phyloP scores from a whole-genome alignment of 2,797 vertebrate genomes.

The Tarsius wallacei region DNA sequence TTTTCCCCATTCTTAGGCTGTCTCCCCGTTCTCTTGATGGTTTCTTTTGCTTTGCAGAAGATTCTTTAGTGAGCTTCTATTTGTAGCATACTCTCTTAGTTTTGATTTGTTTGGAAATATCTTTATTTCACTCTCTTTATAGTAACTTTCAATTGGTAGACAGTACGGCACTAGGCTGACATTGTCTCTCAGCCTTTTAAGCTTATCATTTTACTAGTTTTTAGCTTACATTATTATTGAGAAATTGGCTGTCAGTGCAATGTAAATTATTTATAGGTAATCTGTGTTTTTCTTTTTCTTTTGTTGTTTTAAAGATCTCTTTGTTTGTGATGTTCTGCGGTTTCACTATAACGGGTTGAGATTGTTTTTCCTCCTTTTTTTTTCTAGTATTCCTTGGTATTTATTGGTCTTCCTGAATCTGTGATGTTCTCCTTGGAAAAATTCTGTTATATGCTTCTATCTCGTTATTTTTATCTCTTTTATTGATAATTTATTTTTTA shows the following conservation, averaged over 20 bases:
- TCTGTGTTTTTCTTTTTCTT: neutral
- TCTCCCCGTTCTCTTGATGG: no score
- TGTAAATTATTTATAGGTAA: slow-evolving; percentile 21
- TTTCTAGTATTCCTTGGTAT: neutral
- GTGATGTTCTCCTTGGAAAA: neutral
- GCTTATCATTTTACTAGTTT: neutral
- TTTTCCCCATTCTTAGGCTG: no score
- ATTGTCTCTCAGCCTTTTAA: slow-evolving; percentile 17
- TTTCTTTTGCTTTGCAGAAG: neutral
- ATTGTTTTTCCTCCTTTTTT: neutral
- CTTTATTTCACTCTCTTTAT: slow-evolving; percentile 21
- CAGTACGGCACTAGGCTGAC: neutral
- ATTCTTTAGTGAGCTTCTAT: neutral
- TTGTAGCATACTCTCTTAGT: neutral
- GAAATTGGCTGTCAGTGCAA: slow-evolving; percentile 22
- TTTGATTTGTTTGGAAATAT: slow-evolving; percentile 44
- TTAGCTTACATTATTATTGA: neutral
- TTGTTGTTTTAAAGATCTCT: slow-evolving; percentile 34
- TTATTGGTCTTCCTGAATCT: neutral
- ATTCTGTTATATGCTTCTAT: neutral
- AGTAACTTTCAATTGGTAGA: slow-evolving; percentile 15
- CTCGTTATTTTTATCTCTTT: neutral
- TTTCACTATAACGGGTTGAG: neutral
- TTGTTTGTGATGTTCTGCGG: slow-evolving; percentile 33
- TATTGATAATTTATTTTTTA: no score